Conservation (phyloP, 2,888 invertebrate genomes). For the Calliphora vomitoria region DNA sequence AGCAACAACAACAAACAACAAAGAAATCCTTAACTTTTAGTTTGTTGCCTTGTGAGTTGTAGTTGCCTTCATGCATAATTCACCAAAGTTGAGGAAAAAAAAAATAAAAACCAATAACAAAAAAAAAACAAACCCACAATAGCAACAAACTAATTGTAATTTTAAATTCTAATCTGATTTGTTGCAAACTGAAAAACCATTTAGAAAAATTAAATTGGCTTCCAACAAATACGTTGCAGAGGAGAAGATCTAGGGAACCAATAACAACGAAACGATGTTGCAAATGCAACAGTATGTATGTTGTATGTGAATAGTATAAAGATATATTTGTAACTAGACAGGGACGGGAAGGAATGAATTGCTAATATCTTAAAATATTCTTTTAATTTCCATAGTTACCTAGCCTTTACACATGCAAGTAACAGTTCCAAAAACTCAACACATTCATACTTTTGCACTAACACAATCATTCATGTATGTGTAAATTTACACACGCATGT, state of each 20-base stretch:
- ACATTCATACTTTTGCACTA: too few relatives aligned
- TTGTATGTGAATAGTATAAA: neutral
- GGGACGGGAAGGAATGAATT: neutral
- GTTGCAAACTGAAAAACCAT: slow-evolving; percentile 54
- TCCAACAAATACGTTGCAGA: slow-evolving; percentile 30
- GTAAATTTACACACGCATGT: too few relatives aligned
- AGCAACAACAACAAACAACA: neutral
- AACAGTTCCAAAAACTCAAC: too few relatives aligned
- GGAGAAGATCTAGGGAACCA: slow-evolving; percentile 16
- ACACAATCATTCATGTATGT: too few relatives aligned
- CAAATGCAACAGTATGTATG: slow-evolving; percentile 5
- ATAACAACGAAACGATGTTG: slow-evolving; percentile 39
- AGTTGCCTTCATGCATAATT: slow-evolving; percentile 46
- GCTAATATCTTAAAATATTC: neutral
- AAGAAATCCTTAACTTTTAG: neutral
- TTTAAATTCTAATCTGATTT: slow-evolving; percentile 74
- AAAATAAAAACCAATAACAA: neutral
- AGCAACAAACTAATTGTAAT: slow-evolving; percentile 64
- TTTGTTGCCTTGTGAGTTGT: slow-evolving; percentile 20
- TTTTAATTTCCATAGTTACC: too few relatives aligned
- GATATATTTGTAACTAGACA: neutral
- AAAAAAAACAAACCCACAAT: neutral
- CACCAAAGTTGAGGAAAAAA: slow-evolving; percentile 25
- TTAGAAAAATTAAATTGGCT: slow-evolving; percentile 62
- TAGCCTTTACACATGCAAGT: too few relatives aligned